A percentile compares a stretch with the other conserved stretches of the same genome.
Conservation (phyloP, 2,113 vertebrate genomes). For the Apteryx mantelli region DNA sequence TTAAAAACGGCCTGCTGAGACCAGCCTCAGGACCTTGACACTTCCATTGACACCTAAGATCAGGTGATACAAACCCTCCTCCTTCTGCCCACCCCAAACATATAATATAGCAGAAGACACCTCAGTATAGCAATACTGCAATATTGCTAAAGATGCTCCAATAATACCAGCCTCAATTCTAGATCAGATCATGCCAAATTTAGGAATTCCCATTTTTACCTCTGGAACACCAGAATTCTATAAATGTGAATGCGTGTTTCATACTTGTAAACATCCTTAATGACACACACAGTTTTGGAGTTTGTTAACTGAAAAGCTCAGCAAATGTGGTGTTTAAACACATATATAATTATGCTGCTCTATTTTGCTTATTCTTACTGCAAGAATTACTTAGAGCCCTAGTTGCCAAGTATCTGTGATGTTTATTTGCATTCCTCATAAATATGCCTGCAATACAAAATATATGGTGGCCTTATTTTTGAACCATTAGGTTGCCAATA, state of each 20-base stretch:
- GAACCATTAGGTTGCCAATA: background rate
- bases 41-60: background rate
- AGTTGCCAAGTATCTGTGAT: background rate
- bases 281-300: background rate
- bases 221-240: background rate
- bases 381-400: background rate
- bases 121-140: fast-evolving
- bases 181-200: background rate
- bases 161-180: background rate
- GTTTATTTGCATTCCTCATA: conserved; percentile 25
- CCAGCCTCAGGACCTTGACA: fast-evolving
- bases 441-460: conserved; percentile 7
- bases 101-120: fast-evolving
- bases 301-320: background rate
- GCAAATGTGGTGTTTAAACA: background rate
- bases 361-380: background rate
- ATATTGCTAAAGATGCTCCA: background rate
- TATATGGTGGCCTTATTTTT: background rate
- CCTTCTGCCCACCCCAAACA: background rate
- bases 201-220: background rate
- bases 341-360: background rate
- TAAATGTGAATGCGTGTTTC: background rate
- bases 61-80: background rate
- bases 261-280: background rate
- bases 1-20: background rate